Evolutionary conservation across 2,113 vertebrate species (phyloP).

Genomic region (Plectropomus leopardus): DNA sequence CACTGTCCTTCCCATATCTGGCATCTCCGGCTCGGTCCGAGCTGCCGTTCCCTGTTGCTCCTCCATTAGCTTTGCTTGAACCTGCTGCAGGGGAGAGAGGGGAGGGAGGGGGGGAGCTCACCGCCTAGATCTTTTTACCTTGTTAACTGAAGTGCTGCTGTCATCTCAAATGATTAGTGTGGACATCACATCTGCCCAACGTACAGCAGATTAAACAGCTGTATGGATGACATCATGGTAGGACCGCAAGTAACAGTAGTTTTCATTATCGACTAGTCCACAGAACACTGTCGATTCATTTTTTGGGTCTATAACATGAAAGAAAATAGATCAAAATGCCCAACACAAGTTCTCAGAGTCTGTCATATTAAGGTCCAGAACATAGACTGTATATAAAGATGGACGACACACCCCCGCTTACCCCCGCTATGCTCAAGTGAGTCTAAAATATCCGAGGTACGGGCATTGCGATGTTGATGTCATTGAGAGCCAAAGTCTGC

Average conservation of each 20-base stretch:
- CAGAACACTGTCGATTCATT: not conserved
- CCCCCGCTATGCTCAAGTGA: too few species aligned
- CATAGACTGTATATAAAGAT: too few species aligned
- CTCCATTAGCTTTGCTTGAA: slow-evolving; percentile 71
- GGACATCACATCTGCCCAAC: slow-evolving; percentile 48
- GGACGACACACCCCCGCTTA: too few species aligned
- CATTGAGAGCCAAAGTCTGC: too few species aligned
- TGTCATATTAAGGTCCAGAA: not conserved
- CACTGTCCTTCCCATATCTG: slow-evolving; percentile 66
- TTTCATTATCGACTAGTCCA: not conserved
- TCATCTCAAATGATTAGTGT: slow-evolving; percentile 62
- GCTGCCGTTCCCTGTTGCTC: slow-evolving; percentile 50
- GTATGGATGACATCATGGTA: slow-evolving; percentile 37
- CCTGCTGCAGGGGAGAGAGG: slow-evolving; percentile 24
- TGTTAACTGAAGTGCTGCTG: slow-evolving; percentile 70
- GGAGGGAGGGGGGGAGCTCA: slow-evolving; percentile 3
- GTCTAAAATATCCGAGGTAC: too few species aligned
- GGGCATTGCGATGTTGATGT: too few species aligned
- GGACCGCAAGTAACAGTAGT: not conserved
- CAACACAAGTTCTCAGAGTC: too few species aligned
- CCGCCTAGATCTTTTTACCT: slow-evolving; percentile 63
- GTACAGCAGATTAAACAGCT: slow-evolving; percentile 24
- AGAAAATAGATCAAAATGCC: slow-evolving; percentile 6
- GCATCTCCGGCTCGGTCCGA: slow-evolving; percentile 51
- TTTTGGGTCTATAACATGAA: not conserved